These are phyloP conservation scores for Cherax quadricarinatus DNA, from an alignment of 1,140 invertebrate species.

Conservation along the genomic window DNA sequence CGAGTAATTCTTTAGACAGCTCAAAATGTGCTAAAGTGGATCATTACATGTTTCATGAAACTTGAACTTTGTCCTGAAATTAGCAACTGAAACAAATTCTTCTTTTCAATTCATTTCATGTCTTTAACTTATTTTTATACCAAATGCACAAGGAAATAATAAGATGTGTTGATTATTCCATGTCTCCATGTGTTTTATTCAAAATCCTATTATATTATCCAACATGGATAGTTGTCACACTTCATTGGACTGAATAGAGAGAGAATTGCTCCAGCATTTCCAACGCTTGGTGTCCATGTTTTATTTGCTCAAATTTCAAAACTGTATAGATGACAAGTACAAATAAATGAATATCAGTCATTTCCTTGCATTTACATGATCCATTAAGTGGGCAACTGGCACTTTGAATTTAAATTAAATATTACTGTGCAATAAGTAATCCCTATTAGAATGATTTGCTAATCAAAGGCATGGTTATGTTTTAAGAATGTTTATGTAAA, in stretches of 20 bases:
- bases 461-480: not conserved
- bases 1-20: constrained; percentile 65
- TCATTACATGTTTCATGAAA: constrained; percentile 70
- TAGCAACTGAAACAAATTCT: constrained; percentile 32
- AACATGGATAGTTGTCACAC: not conserved
- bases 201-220: constrained; percentile 30
- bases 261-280: constrained; percentile 8
- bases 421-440: not conserved
- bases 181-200: constrained; percentile 65
- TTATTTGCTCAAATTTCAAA: constrained; percentile 62
- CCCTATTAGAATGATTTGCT: not conserved
- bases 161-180: constrained; percentile 71
- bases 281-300: constrained; percentile 50
- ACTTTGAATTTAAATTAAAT: not conserved
- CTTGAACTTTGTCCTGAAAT: constrained; percentile 63
- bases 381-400: not conserved
- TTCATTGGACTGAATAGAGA: not conserved
- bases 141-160: constrained; percentile 70
- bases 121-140: constrained; percentile 72
- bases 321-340: constrained; percentile 63
- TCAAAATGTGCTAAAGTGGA: constrained; percentile 70
- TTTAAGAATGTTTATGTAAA: not conserved
- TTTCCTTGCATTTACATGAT: constrained; percentile 54
- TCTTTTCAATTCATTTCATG: constrained; percentile 61
- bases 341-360: constrained; percentile 62